Evolutionary conservation across 2,888 invertebrate genomes (phyloP).

Genomic region (Heliconius ethilla): DNA sequence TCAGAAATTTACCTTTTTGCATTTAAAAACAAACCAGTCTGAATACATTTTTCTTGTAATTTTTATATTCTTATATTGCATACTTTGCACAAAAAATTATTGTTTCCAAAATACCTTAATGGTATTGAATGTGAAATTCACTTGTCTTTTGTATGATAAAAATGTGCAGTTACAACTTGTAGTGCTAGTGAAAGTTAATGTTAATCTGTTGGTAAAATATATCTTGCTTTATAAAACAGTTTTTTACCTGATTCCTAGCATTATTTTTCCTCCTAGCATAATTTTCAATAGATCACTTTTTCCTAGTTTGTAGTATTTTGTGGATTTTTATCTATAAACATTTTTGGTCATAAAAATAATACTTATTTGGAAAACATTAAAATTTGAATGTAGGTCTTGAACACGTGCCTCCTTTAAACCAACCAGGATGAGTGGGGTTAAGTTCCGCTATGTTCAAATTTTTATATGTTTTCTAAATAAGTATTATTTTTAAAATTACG

Average conservation of each 20-base stretch:
- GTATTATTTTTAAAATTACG: too few relatives aligned
- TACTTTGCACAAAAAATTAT: neutral
- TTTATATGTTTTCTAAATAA: too few relatives aligned
- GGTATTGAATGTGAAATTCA: neutral
- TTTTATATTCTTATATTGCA: neutral
- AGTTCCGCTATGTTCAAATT: too few relatives aligned
- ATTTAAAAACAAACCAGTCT: constrained; percentile 10
- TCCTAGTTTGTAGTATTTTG: too few relatives aligned
- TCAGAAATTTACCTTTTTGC: constrained; percentile 15
- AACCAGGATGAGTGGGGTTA: too few relatives aligned
- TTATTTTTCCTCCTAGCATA: neutral
- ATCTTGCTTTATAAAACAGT: neutral
- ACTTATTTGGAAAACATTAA: too few relatives aligned
- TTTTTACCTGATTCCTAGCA: neutral
- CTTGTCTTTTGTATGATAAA: neutral
- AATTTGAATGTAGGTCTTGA: too few relatives aligned
- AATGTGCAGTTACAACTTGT: neutral
- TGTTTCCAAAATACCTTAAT: too few relatives aligned
- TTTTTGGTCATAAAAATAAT: too few relatives aligned
- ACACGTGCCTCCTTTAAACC: too few relatives aligned
- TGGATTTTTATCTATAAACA: too few relatives aligned
- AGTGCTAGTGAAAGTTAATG: neutral
- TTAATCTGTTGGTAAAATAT: neutral
- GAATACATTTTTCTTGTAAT: neutral
- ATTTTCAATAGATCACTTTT: neutral